phyloP scores from a whole-genome alignment of 2,888 invertebrate species.

The Phengaris arion region DNA sequence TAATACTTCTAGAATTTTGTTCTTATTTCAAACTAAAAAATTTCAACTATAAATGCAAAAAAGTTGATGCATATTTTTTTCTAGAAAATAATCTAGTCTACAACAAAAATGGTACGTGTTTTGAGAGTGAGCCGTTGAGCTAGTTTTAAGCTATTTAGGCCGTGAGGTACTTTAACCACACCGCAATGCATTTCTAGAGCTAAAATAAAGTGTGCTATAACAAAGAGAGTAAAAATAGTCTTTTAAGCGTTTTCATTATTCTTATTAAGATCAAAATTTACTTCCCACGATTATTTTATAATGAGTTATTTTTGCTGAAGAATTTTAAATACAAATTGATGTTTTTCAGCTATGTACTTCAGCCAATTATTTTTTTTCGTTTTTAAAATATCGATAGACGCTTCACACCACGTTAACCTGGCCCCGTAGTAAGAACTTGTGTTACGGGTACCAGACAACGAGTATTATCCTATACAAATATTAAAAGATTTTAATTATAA shows the following conservation, averaged over 20 bases:
- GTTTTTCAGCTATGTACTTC: not conserved
- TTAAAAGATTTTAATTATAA: too few species aligned
- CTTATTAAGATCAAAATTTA: conserved; percentile 14
- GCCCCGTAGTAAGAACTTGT: too few species aligned
- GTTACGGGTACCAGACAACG: too few species aligned
- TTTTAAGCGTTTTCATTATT: conserved; percentile 8
- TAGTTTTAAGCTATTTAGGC: conserved; percentile 29
- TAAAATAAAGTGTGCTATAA: conserved; percentile 24
- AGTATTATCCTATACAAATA: too few species aligned
- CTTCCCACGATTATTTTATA: not conserved
- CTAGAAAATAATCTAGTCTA: conserved; percentile 23
- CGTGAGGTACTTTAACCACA: conserved; percentile 28
- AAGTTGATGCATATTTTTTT: not conserved
- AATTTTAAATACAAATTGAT: not conserved
- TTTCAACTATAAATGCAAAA: not conserved
- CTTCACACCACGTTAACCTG: too few species aligned
- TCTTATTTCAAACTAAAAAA: not conserved
- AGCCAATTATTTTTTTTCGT: too few species aligned
- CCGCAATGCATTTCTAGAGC: conserved; percentile 28
- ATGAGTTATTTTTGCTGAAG: not conserved
- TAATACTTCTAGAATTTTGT: too few species aligned
- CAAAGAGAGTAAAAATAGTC: conserved; percentile 18
- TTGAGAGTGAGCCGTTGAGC: conserved; percentile 25
- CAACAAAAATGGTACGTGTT: conserved; percentile 28
- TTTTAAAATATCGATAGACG: too few species aligned